These are phyloP conservation scores for Contarinia nasturtii DNA, from an alignment of 1,140 invertebrate genomes.

Conservation along the genomic window DNA sequence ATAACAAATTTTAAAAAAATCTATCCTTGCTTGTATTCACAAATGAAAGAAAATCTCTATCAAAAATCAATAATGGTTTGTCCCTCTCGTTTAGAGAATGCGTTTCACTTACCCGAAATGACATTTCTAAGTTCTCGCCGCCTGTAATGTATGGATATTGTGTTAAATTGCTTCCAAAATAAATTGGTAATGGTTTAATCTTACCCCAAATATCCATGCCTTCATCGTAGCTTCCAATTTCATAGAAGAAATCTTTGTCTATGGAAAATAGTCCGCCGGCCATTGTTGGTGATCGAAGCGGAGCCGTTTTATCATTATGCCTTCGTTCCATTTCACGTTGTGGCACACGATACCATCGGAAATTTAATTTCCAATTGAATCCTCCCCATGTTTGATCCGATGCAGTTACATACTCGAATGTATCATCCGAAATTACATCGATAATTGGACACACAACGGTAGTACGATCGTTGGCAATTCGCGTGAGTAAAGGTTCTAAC, in stretches of 20 bases:
- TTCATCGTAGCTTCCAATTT: conserved; percentile 92
- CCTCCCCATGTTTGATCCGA: conserved; percentile 94
- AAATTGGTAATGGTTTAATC: no score
- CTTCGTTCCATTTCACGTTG: conserved; percentile 84
- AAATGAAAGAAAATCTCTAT: no score
- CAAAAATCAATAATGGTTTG: no score
- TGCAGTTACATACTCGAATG: conserved; percentile 88
- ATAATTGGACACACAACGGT: conserved; percentile 96
- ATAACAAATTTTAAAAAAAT: neutral
- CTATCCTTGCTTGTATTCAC: neutral
- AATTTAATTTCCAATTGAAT: conserved; percentile 85
- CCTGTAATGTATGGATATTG: no score
- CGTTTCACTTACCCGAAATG: conserved; percentile 68
- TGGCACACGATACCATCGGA: conserved; percentile 76
- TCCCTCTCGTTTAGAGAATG: no score
- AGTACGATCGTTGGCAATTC: conserved; percentile 79
- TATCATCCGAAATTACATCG: conserved; percentile 94
- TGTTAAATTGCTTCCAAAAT: no score
- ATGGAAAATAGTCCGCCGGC: conserved; percentile 97
- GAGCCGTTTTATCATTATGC: conserved; percentile 72
- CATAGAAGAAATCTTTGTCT: conserved; percentile 90
- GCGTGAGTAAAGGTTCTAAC: conserved; percentile 75
- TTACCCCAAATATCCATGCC: conserved; percentile 98
- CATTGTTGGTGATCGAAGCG: conserved; percentile 91
- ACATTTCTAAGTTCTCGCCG: conserved; percentile 98